Percentiles rank a stretch among this genome's conserved stretches.
phyloP scores from a whole-genome alignment of 2,113 vertebrate genomes.

The Rallus limicola region DNA sequence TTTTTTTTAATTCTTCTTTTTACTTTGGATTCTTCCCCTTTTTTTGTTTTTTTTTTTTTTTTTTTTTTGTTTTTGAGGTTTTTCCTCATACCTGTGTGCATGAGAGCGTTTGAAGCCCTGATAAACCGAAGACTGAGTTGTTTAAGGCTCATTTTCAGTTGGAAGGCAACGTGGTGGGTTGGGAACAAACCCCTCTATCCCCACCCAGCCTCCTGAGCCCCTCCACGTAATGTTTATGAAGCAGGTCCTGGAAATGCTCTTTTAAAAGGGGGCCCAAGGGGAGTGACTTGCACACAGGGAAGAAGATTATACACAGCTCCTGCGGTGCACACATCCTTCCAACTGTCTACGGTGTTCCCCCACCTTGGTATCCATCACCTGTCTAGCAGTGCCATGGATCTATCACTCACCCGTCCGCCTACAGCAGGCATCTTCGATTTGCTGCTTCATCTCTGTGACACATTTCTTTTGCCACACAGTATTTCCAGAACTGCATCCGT shows the following conservation, averaged over 20 bases:
- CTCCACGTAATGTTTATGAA: not conserved
- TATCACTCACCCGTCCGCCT: not conserved
- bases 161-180: not conserved
- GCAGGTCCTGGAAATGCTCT: not conserved
- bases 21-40: not conserved
- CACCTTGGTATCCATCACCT: not conserved
- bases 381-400: not conserved
- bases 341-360: not conserved
- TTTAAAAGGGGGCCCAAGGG: not conserved
- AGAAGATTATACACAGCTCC: not conserved
- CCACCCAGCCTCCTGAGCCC: fast-evolving
- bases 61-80: conserved; percentile 17
- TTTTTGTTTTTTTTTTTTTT: conserved; percentile 32
- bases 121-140: not conserved
- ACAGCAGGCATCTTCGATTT: not conserved
- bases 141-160: conserved; percentile 10
- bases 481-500: not conserved
- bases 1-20: not conserved
- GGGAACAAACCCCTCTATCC: not conserved
- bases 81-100: not conserved
- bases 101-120: not conserved
- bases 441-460: not conserved
- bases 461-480: not conserved
- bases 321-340: fast-evolving
- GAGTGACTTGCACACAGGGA: not conserved